phyloP scores from a whole-genome alignment of 2,113 vertebrate genomes.

The Onychorhynchus coronatus region DNA sequence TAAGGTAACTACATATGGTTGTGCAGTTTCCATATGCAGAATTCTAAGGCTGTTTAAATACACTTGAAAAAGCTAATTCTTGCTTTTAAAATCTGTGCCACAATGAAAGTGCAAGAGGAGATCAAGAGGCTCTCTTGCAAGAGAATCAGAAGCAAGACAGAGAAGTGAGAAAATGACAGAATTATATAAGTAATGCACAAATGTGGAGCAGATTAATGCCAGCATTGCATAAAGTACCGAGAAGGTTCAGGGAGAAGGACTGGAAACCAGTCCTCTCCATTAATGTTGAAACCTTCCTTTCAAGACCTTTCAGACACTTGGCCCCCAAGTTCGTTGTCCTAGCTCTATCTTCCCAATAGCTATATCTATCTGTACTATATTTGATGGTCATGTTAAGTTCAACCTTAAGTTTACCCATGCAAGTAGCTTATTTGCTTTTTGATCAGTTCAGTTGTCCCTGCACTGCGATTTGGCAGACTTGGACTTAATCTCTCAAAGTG shows the following conservation, averaged over 20 bases:
- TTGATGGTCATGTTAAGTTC: background rate
- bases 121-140: too few species aligned
- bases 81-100: background rate
- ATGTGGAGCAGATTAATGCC: background rate
- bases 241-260: background rate
- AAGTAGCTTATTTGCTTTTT: background rate
- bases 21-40: background rate
- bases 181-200: background rate
- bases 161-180: background rate
- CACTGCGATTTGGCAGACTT: background rate
- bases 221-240: background rate
- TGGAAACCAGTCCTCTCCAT: background rate
- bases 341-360: background rate
- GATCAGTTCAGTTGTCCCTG: background rate
- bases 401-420: background rate
- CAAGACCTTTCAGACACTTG: background rate
- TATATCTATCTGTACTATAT: background rate
- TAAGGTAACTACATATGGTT: background rate
- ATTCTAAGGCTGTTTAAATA: background rate
- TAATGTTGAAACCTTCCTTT: background rate
- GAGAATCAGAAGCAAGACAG: background rate
- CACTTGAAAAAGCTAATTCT: background rate
- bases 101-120: background rate
- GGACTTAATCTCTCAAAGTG: background rate
- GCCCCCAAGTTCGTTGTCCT: background rate